Evolutionary conservation across 2,113 vertebrate species (phyloP).

Genomic region (Calidris pygmaea): DNA sequence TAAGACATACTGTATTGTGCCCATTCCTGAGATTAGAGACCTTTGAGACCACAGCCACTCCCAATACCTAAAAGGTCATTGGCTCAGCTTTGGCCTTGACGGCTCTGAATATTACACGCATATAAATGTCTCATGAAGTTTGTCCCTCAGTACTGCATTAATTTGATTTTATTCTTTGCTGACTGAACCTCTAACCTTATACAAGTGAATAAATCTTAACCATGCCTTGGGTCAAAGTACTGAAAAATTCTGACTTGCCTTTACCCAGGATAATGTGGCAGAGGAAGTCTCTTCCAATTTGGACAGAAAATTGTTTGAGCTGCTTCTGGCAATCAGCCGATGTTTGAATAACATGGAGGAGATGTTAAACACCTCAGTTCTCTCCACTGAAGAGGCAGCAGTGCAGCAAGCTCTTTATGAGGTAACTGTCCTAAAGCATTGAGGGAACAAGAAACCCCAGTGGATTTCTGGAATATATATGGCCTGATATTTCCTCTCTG

Average conservation of each 20-base stretch:
- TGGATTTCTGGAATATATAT: not conserved
- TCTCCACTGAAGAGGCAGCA: slow-evolving; percentile 55
- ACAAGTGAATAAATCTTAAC: not conserved
- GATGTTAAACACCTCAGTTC: slow-evolving; percentile 68
- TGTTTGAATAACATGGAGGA: slow-evolving; percentile 77
- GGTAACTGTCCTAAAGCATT: slow-evolving; percentile 62
- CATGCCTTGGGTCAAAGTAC: not conserved
- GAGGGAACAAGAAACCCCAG: not conserved
- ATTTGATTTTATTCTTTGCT: not conserved
- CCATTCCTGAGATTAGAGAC: not conserved
- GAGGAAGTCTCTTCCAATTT: slow-evolving; percentile 59
- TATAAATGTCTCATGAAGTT: not conserved
- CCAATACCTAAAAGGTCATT: not conserved
- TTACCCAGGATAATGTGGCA: slow-evolving; percentile 64
- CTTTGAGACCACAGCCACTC: not conserved
- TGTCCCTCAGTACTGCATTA: not conserved
- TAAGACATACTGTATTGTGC: not conserved
- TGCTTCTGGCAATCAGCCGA: slow-evolving; percentile 74
- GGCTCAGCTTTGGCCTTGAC: not conserved
- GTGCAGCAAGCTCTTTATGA: slow-evolving; percentile 73
- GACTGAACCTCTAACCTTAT: not conserved
- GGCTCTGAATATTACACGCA: not conserved
- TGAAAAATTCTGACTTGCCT: slow-evolving; percentile 1
- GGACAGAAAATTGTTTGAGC: slow-evolving; percentile 82
- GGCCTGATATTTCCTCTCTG: not conserved